A percentile compares a stretch with the other conserved stretches of the same genome.
These are phyloP conservation scores for Podarcis lilfordi DNA, from an alignment of 2,797 vertebrate species.

Conservation along the genomic window DNA sequence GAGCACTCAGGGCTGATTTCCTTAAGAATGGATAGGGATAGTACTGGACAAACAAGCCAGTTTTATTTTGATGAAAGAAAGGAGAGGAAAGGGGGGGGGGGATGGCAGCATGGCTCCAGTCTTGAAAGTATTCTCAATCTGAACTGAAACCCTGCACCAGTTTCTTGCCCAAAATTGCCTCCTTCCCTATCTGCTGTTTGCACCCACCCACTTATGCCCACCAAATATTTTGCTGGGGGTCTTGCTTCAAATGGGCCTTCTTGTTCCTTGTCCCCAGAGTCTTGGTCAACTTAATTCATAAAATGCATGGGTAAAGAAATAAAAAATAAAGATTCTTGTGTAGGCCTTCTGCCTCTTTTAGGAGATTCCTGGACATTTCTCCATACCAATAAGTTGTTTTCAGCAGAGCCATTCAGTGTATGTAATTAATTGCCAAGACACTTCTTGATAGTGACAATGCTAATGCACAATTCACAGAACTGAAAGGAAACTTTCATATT, in stretches of 20 bases:
- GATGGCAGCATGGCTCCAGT: not conserved
- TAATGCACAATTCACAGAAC: constrained; percentile 68
- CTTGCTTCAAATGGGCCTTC: not conserved
- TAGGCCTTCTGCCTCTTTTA: not conserved
- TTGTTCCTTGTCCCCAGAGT: not conserved
- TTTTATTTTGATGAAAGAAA: not conserved
- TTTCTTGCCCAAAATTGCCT: not conserved
- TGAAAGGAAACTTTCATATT: constrained; percentile 76
- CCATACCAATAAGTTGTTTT: constrained; percentile 68
- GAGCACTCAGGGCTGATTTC: no score
- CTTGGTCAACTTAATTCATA: not conserved
- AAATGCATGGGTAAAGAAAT: not conserved
- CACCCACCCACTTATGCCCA: no score
- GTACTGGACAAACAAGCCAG: not conserved
- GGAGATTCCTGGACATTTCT: not conserved
- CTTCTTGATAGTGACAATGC: constrained; percentile 67
- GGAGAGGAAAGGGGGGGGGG: no score
- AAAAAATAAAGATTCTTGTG: not conserved
- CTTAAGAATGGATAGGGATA: not conserved
- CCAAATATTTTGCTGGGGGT: not conserved
- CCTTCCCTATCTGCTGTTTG: not conserved
- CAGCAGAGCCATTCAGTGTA: constrained; percentile 48
- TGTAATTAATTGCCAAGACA: constrained; percentile 65
- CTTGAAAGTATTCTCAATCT: not conserved
- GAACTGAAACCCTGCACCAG: not conserved